Conservation (phyloP, 1,140 invertebrate species). For the Bombus sylvicola region DNA sequence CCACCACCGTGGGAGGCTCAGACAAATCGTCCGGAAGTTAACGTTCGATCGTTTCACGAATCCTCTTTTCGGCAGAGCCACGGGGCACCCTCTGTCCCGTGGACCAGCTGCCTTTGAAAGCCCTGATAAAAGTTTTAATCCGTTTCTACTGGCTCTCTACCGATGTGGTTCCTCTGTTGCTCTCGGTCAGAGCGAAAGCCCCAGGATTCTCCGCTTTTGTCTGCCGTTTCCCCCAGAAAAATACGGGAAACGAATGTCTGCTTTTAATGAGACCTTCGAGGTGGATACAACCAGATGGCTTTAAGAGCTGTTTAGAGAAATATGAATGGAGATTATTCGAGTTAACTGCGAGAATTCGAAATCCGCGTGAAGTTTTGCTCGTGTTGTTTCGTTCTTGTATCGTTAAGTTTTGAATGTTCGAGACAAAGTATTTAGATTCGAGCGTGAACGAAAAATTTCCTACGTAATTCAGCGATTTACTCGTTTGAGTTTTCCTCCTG, state of each 20-base stretch:
- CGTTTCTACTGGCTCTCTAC: background rate
- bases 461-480: too few species aligned
- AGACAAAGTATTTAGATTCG: background rate
- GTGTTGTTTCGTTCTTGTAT: background rate
- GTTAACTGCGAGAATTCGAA: background rate
- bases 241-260: constrained; percentile 1
- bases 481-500: too few species aligned
- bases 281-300: background rate
- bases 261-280: background rate
- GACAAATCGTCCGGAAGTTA: constrained; percentile 76
- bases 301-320: background rate
- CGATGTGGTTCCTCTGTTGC: background rate
- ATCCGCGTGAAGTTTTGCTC: background rate
- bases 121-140: constrained; percentile 42
- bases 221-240: background rate
- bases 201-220: constrained; percentile 10
- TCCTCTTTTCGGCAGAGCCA: constrained; percentile 51
- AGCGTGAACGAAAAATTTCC: background rate
- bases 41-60: constrained; percentile 65
- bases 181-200: too few species aligned
- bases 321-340: background rate
- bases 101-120: constrained; percentile 31
- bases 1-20: constrained; percentile 54
- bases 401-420: background rate
- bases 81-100: constrained; percentile 3